These are phyloP conservation scores for Ormyrus thymus DNA, from an alignment of 2,888 invertebrate species.

Conservation along the genomic window DNA sequence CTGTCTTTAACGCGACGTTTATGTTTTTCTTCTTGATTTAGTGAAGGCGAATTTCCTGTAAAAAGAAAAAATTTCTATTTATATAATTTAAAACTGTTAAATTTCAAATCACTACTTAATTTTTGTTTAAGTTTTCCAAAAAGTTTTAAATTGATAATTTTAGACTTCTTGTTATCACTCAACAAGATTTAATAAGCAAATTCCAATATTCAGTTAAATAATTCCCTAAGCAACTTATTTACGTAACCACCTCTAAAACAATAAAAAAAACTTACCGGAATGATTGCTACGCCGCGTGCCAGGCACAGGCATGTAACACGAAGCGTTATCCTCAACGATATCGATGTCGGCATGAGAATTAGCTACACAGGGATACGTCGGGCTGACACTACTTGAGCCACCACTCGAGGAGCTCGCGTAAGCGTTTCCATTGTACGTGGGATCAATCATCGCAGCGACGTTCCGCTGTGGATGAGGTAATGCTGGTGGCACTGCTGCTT, in stretches of 20 bases:
- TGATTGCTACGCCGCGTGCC: slow-evolving; percentile 80
- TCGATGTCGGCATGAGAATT: slow-evolving; percentile 58
- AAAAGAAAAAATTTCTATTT: not conserved
- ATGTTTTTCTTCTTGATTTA: slow-evolving; percentile 80
- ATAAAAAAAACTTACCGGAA: slow-evolving; percentile 27
- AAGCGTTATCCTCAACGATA: slow-evolving; percentile 75
- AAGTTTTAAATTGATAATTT: not conserved
- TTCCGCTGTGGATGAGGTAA: slow-evolving; percentile 73
- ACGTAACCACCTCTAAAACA: not conserved
- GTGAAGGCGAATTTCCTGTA: slow-evolving; percentile 64
- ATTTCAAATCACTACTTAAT: not conserved
- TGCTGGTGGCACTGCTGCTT: slow-evolving; percentile 22
- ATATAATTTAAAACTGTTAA: slow-evolving; percentile 1
- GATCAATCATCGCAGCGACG: slow-evolving; percentile 82
- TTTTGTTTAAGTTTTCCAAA: not conserved
- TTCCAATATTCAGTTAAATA: too few species aligned
- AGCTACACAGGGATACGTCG: slow-evolving; percentile 62
- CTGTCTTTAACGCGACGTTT: slow-evolving; percentile 79
- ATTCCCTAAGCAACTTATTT: too few species aligned
- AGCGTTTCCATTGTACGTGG: slow-evolving; percentile 76
- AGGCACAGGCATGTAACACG: slow-evolving; percentile 87
- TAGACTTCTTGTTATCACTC: too few species aligned
- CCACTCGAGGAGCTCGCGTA: slow-evolving; percentile 67
- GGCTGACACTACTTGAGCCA: slow-evolving; percentile 65
- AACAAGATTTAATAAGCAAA: too few species aligned